Evolutionary conservation across 64 coral and sea anemone genomes (phyloP).

Genomic region (Pocillopora damicornis): DNA sequence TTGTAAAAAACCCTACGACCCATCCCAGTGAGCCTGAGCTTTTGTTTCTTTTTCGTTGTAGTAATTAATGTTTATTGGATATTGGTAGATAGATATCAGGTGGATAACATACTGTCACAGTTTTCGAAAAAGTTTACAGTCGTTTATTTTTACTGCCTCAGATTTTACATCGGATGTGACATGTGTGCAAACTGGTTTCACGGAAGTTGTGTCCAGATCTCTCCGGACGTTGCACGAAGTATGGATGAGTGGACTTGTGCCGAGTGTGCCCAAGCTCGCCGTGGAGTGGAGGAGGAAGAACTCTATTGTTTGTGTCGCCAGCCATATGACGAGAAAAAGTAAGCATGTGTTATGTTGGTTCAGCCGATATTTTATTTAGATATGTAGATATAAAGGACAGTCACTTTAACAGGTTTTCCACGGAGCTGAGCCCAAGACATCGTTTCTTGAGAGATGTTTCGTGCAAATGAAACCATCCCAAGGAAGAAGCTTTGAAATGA

Average conservation of each 20-base stretch:
- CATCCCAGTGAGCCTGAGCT: constrained; percentile 61
- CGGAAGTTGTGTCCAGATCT: constrained; percentile 83
- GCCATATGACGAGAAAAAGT: constrained; percentile 96
- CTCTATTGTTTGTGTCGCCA: constrained; percentile 90
- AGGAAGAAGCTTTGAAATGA: too few relatives aligned
- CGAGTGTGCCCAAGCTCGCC: constrained; percentile 74
- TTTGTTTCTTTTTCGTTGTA: background rate
- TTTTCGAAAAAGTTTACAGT: background rate
- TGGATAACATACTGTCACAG: too few relatives aligned
- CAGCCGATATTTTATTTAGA: background rate
- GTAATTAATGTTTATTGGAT: too few relatives aligned
- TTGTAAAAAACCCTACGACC: constrained; percentile 90
- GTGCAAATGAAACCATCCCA: too few relatives aligned
- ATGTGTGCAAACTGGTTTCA: constrained; percentile 99
- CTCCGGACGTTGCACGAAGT: constrained; percentile 56
- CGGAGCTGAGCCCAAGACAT: too few relatives aligned
- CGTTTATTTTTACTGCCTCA: background rate
- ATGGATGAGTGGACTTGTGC: constrained; percentile 87
- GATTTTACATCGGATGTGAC: constrained; percentile 98
- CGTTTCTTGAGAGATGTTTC: too few relatives aligned
- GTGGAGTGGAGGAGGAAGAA: constrained; percentile 88
- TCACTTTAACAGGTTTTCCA: background rate
- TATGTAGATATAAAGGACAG: background rate
- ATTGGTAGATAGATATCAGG: too few relatives aligned
- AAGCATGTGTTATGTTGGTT: background rate